Evolutionary conservation across 92 coral and sea anemone species (phyloP).

Genomic region (Epizoanthus fatuus): DNA sequence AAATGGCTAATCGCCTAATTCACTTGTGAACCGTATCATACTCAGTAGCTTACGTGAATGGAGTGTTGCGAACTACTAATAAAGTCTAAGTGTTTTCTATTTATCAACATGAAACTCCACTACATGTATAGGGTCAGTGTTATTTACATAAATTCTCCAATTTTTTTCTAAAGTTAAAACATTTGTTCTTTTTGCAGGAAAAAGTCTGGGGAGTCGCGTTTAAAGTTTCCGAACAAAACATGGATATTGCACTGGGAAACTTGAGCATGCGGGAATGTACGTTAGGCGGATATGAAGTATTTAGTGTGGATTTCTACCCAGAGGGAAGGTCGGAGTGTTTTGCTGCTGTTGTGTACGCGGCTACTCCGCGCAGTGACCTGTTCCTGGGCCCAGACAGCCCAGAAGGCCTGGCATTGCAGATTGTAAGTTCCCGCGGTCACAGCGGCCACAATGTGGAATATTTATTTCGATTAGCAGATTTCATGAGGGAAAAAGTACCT

Average conservation of each 20-base stretch:
- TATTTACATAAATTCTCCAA: background rate
- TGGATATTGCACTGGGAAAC: conserved; percentile 70
- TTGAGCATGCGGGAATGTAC: conserved; percentile 84
- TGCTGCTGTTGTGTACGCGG: conserved; percentile 74
- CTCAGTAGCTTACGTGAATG: too few species aligned
- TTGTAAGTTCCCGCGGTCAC: conserved; percentile 78
- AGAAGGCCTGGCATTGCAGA: conserved; percentile 79
- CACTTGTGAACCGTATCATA: too few species aligned
- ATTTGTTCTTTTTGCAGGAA: conserved; percentile 58
- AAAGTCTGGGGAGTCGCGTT: conserved; percentile 94
- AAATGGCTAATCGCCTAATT: too few species aligned
- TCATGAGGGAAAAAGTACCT: conserved; percentile 86
- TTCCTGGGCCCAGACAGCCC: conserved; percentile 86
- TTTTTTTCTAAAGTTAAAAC: background rate
- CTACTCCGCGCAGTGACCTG: conserved; percentile 77
- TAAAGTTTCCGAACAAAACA: conserved; percentile 64
- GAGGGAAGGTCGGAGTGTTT: conserved; percentile 54
- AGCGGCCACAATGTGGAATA: conserved; percentile 92
- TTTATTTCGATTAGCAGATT: conserved; percentile 83
- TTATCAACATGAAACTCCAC: too few species aligned
- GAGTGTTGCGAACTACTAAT: too few species aligned
- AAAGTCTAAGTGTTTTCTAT: too few species aligned
- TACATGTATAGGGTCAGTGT: too few species aligned
- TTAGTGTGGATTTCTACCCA: conserved; percentile 69
- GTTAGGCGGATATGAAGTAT: conserved; percentile 85